phyloP scores from a whole-genome alignment of 2,113 vertebrate genomes.

The Sander lucioperca region DNA sequence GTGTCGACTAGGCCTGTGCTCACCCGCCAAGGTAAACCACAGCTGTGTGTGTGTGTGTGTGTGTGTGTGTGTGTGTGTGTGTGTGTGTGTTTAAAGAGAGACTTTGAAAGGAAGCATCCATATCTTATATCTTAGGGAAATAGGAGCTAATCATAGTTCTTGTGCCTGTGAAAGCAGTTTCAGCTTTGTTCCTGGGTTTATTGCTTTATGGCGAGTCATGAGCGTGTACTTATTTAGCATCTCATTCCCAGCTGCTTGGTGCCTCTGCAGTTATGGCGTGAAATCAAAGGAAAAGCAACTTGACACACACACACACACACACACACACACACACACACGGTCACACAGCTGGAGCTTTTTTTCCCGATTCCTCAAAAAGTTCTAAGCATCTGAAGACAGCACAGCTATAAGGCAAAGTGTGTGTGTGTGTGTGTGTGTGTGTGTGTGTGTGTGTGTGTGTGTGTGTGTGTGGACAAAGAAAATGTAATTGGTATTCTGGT shows the following conservation, averaged over 20 bases:
- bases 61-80: background rate
- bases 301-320: constrained; percentile 36
- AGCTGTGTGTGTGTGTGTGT: background rate
- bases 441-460: background rate
- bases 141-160: constrained; percentile 21
- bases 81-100: background rate
- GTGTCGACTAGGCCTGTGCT: constrained; percentile 68
- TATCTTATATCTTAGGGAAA: constrained; percentile 22
- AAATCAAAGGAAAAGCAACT: constrained; percentile 65
- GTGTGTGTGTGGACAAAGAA: constrained; percentile 14
- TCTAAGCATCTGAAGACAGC: constrained; percentile 50
- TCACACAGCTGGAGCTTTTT: constrained; percentile 42
- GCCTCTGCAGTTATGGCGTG: constrained; percentile 48
- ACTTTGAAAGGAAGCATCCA: constrained; percentile 8
- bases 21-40: constrained; percentile 79
- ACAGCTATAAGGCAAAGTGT: constrained; percentile 44
- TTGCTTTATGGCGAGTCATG: background rate
- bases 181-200: constrained; percentile 26
- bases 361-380: constrained; percentile 33
- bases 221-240: constrained; percentile 29
- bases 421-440: constrained; percentile 10
- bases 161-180: constrained; percentile 9
- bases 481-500: constrained; percentile 51
- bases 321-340: constrained; percentile 3
- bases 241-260: constrained; percentile 37